Percentiles rank a stretch among this genome's conserved stretches.
Evolutionary conservation across 2,113 vertebrate species (phyloP).

Genomic region (Odontophorus gujanensis): DNA sequence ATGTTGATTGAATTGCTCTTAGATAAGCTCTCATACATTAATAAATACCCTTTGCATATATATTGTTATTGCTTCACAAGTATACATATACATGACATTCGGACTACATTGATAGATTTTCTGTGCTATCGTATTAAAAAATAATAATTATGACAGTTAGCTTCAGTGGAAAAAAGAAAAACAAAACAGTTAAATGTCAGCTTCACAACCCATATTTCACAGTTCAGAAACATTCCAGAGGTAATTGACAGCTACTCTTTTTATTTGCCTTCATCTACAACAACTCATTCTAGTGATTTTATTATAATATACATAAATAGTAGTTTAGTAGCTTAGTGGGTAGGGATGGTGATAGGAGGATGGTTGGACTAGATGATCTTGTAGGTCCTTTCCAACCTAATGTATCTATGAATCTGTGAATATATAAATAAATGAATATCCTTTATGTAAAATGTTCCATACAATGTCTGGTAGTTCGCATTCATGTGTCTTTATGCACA

Average conservation of each 20-base stretch:
- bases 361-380: too few relatives aligned
- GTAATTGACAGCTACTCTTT: not conserved
- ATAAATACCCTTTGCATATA: too few relatives aligned
- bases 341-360: too few relatives aligned
- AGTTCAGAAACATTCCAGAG: not conserved
- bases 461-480: not conserved
- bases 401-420: too few relatives aligned
- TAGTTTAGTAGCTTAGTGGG: too few relatives aligned
- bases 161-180: not conserved
- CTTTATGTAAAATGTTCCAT: not conserved
- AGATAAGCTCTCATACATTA: too few relatives aligned
- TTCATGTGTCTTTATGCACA: not conserved
- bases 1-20: too few relatives aligned
- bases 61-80: fast-evolving
- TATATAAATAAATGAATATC: not conserved
- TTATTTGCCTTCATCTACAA: not conserved
- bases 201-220: not conserved
- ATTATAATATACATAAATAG: not conserved
- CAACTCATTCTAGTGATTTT: not conserved
- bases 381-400: too few relatives aligned
- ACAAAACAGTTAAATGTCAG: not conserved
- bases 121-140: fast-evolving
- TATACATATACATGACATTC: not conserved
- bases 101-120: not conserved
- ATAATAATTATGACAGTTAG: not conserved